Evolutionary conservation across 1,140 invertebrate genomes (phyloP).

Genomic region (Latrodectus geometricus): DNA sequence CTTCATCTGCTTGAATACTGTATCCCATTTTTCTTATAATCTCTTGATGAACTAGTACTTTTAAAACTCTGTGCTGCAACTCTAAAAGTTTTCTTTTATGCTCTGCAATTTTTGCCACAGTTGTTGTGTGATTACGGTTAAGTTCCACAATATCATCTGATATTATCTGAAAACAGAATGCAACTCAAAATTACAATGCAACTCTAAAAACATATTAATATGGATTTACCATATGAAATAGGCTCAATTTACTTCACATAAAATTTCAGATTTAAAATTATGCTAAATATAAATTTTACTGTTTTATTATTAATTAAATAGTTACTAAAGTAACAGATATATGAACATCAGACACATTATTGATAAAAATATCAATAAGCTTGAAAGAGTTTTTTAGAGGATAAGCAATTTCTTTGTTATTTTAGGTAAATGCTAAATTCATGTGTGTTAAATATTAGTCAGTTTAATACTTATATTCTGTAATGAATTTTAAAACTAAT

Average conservation of each 20-base stretch:
- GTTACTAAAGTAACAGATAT: no score
- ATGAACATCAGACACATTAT: no score
- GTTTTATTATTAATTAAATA: no score
- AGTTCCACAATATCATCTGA: constrained; percentile 81
- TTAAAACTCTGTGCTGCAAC: constrained; percentile 81
- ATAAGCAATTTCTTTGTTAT: no score
- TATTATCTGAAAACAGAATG: constrained; percentile 70
- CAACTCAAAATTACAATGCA: no score
- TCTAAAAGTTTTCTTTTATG: constrained; percentile 80
- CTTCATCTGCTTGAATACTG: constrained; percentile 88
- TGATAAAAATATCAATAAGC: no score
- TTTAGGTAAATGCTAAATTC: no score
- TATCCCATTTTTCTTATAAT: constrained; percentile 85
- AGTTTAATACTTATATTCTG: no score
- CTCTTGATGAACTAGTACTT: constrained; percentile 87
- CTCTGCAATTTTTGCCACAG: constrained; percentile 80
- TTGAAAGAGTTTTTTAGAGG: no score
- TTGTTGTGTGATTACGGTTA: constrained; percentile 78
- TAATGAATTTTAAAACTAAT: no score
- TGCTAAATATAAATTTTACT: not conserved
- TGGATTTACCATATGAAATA: no score
- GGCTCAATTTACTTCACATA: not conserved
- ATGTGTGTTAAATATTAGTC: no score
- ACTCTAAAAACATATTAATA: not conserved
- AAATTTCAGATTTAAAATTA: not conserved